Base-by-base conservation (phyloP, 1,140 invertebrate species). In the Ladona fulva region DNA sequence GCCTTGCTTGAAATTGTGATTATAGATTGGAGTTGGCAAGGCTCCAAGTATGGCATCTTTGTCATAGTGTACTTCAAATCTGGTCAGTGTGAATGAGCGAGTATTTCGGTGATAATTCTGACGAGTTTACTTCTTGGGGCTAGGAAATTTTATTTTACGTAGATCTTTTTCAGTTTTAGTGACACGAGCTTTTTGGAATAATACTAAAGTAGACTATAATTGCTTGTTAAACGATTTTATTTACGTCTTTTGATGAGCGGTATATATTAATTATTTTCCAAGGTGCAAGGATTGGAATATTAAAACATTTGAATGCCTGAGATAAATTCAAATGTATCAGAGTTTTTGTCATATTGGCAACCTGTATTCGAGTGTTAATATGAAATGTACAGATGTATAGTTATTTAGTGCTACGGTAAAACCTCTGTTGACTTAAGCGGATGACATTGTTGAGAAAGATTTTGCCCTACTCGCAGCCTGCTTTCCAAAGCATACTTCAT, bases 301-400 rank as follows among this genome's bases (percentile, higher is more conserved):
- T 6, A 6, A 6, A 22, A 19, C 52, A 66, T 66, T 66, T 66
- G 52, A 66, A 66, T 16, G n/a, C 52, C n/a, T 66, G n/a, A 16
- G 52, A 66, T 19, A 22, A 16, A 66, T 66, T 66, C 52, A 66
- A 66, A 12, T 66, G 52, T 19, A 66, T 19, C 16, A 66, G n/a
- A 66, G n/a, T 66, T 22, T 66, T 66, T 66, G 52, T 66, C 52
- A 66, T 66, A 66, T 66, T 66, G 52, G 52, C 52, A 66, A 66
- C 14, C 52, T 16, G 52, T 1, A 66, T 19, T 19, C n/a, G 52
- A 66, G 14, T 66, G 52, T 22, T 16, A 66, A 1, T 19, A 66
- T 66, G 52, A 22, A n/a, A 66, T 66, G n/a, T 19, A 22, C 52
- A 66, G 14, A 66, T 66, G 52, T 66, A 19, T 19, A 66, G 52